Conservation (phyloP, 2,888 invertebrate species). For the Cordilura impudica region DNA sequence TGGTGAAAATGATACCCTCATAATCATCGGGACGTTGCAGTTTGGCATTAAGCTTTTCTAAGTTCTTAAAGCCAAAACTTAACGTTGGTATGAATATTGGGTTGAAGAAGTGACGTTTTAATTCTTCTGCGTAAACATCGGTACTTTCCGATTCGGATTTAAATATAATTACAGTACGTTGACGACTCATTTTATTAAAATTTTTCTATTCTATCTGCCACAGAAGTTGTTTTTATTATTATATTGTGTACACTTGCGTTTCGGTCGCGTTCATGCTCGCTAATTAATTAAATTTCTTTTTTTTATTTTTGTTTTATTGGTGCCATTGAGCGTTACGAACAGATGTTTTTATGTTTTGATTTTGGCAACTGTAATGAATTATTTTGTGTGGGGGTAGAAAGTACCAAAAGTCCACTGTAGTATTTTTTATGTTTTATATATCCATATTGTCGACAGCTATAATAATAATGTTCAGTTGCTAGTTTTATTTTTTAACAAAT, state of each 20-base stretch:
- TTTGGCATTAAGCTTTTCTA: constrained; percentile 77
- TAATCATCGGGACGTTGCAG: constrained; percentile 78
- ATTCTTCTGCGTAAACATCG: constrained; percentile 78
- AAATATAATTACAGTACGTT: constrained; percentile 74
- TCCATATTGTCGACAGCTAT: too few relatives aligned
- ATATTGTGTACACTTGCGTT: neutral
- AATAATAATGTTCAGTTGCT: too few relatives aligned
- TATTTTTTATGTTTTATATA: too few relatives aligned
- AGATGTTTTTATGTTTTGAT: constrained; percentile 45
- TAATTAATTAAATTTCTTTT: neutral
- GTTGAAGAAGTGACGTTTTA: constrained; percentile 78
- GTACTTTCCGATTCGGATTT: constrained; percentile 77
- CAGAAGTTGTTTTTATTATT: constrained; percentile 26
- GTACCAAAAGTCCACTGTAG: too few relatives aligned
- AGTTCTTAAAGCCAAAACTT: constrained; percentile 79
- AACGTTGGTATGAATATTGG: constrained; percentile 79
- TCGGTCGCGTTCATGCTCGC: neutral
- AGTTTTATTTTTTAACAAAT: too few relatives aligned
- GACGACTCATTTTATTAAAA: constrained; percentile 49
- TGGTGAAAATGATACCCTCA: constrained; percentile 80
- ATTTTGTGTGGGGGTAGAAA: neutral
- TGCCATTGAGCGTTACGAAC: neutral
- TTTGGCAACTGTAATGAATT: constrained; percentile 15
- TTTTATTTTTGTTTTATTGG: neutral
- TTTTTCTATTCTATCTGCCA: neutral